These are phyloP conservation scores for Ellobius talpinus DNA, from an alignment of 2,113 vertebrate genomes.

Conservation along the genomic window DNA sequence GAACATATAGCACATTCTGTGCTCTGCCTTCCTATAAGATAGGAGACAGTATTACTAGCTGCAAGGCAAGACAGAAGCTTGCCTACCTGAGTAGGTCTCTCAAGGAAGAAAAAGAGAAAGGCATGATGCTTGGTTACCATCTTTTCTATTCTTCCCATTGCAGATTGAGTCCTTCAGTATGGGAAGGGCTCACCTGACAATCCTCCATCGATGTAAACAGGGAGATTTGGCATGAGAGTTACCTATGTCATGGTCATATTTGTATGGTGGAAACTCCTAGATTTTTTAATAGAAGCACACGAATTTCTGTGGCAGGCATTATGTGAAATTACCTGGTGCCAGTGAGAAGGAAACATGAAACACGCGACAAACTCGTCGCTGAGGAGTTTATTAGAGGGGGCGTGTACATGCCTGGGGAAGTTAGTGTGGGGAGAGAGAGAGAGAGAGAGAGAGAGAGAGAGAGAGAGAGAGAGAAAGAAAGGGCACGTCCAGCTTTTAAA, in stretches of 20 bases:
- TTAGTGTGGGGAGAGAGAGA: no score
- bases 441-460: no score
- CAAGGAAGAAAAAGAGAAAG: not conserved
- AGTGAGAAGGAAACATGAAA: no score
- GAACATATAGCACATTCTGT: not conserved
- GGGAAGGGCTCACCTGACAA: rapidly evolving
- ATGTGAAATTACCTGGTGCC: no score
- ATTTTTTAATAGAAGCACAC: not conserved
- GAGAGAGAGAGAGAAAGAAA: no score
- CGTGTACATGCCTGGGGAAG: no score
- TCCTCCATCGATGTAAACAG: not conserved
- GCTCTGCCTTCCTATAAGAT: not conserved
- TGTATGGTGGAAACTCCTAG: not conserved
- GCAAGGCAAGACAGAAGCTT: not conserved
- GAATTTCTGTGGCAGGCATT: not conserved
- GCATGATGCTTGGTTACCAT: no score
- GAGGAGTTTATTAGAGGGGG: no score
- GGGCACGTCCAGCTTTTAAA: no score
- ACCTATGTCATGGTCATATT: not conserved
- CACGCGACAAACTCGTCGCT: no score
- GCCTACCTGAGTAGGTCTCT: not conserved
- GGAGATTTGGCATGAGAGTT: not conserved
- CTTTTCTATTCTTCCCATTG: not conserved
- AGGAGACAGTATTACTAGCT: not conserved
- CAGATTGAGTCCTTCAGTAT: not conserved